Base-by-base conservation (phyloP, 2,888 invertebrate species). In the Nymphalis urticae region DNA sequence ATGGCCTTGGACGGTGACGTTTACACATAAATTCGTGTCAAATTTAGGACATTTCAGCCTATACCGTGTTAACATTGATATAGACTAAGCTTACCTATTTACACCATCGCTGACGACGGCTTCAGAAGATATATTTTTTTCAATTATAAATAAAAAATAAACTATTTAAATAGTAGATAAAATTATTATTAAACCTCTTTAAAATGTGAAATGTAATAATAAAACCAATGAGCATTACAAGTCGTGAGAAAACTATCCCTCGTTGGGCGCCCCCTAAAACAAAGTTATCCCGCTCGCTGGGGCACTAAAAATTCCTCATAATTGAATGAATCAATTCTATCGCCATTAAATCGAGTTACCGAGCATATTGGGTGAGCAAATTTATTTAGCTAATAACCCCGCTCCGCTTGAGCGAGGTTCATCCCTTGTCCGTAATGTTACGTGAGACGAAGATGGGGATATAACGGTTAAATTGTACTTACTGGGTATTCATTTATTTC, bases 321-420 rank as follows among this genome's bases (percentile, higher is more conserved):
- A 92, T 92, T 92, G 92, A 92, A 92, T 92, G 92, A 92, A 91
- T 92, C 92, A 91, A 92, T 92, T 91, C 92, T 88, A 91, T 90
- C 87, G 88, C 91, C 89, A 92, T 92, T 92, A 92, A 92, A 92
- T 92, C 92, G 89, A 92, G 91, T 92, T 92, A 92, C 91, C 81
- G 85, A 91, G 90, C 92, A 92, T 92, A 92, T 92, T 92, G 92
- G 86, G 87, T 83, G 91, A 86, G 89, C 91, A 91, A 92, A 92
- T 92, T 91, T 92, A 92, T 92, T 92, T 91, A 91, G 87, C 90
- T 92, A 92, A 92, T 92, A 92, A 87, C 87, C 88, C 76, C 78
- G 73, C 72, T 73, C 81, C 79, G 80, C 77, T 82, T 80, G 77
- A 78, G 82, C 80, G 84, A 79, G 80, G 77, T 80, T 80, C 75